Evolutionary conservation across 1,140 invertebrate species (phyloP), one percentile per base, ranked within the genome.

Genomic region (Oedothorax gibbosus): DNA sequence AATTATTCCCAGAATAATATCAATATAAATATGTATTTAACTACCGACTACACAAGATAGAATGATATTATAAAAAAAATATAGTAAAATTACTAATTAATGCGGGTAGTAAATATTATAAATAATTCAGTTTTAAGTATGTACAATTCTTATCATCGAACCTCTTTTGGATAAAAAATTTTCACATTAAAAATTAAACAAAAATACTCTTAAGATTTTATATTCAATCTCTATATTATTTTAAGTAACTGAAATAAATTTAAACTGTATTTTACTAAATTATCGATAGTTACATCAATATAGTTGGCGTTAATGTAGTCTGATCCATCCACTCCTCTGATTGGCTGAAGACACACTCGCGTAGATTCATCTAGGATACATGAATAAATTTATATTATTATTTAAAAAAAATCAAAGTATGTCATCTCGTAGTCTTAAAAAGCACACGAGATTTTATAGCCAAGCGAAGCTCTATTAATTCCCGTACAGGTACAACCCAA

Each of bases 261-360:
- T 65, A 2, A 21, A 20, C 7, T 66, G 64, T 6, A 66, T 18
- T 66, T 11, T 60, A 7, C n/a, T 7, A 68, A 15, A 12, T 68
- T 68, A 6, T 21, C 2, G 20, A 49, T 57, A 88, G 91, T 91
- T 87, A 92, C 98, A 90, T 99, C 99, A 81, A 99, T 96, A 89
- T 99, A 97, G 88, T 96, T 98, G 49, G 98, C 99, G 91, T 99
- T 99, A 87, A 99, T 99, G 90, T 99, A 99, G 91, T 99, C 99
- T 0, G 96, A 97, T 0, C 98, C 98, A 89, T 99, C 98, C 64
- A 96, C 93, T 66, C 95, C 96, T 86, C 96, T 92, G 60, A 98
- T 94, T 0, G 97, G 96, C 69, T 96, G 94, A 83, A 99, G 90
- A 90, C 97, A 98, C 2, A 99, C 98, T 83, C 99, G 92, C 80